Evolutionary conservation across 2,113 vertebrate species (phyloP), one percentile per base, ranked within the genome.

Genomic region (Caracal caracal): DNA sequence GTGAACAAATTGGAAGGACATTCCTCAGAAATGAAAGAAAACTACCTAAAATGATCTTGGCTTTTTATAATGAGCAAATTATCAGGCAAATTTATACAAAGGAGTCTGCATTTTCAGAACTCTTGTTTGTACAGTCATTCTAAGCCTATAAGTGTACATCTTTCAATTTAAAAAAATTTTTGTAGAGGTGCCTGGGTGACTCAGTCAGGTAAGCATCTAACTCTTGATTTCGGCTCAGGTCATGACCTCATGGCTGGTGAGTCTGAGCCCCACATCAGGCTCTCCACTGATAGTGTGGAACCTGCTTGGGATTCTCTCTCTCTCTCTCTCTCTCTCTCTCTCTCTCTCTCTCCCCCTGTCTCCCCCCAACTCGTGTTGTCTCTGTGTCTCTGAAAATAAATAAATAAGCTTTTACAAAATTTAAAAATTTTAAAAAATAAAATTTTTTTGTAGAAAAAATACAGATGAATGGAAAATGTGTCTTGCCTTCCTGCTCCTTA

Each of bases 121-220:
- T 49, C 76, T 56, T 37, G 19, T 33, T 91, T 51, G 65, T 51
- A 6, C 12, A 80, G 15, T 26, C 15, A 90, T 70, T 87, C 40
- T 90, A 84, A 85, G 3, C 53, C 40, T 6, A 19, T 28, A 81
- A 81, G 47, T 51, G 1, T 76, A 1, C 76, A 26, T n/a, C 65
- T 95, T 95, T 92, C 15, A 26, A 85, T 33, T 81, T 88, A 43
- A 85, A 88, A 88, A 47, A 70, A 68, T 59, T 94, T 93, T 88
- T 84, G 8, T 84, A 90, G 43, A 19, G 19, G 53, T 17, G 16
- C 17, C 19, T 56, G 53, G 53, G 53, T 56, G 53, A 19, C 53
- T 20, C 53, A 56, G 53, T 19, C 53, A 20, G 53, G 6, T 56
- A 56, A 56, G 53, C 53, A 56, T 56, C 53, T 56, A 56, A 56